Conservation (phyloP, 2,113 vertebrate genomes). For the Callaeas wilsoni region DNA sequence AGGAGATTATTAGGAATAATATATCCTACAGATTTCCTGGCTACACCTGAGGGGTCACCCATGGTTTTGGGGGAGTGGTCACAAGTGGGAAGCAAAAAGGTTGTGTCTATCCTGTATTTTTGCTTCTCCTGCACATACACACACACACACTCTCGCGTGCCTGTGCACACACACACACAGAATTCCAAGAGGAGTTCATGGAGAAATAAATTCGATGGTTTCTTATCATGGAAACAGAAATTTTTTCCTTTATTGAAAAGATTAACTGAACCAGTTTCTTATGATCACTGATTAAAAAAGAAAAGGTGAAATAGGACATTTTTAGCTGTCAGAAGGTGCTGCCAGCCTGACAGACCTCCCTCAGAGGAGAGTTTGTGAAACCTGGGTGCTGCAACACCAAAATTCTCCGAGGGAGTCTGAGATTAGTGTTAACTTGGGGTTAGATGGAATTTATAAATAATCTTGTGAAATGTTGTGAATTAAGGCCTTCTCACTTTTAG, state of each 20-base stretch:
- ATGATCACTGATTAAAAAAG: neutral
- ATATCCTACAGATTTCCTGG: neutral
- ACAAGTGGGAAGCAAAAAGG: neutral
- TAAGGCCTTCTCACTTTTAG: neutral
- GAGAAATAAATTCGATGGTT: neutral
- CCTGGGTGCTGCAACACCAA: neutral
- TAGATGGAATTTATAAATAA: neutral
- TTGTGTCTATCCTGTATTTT: neutral
- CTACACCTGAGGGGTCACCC: neutral
- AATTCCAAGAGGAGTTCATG: neutral
- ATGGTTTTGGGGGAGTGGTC: neutral
- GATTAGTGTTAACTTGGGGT: neutral
- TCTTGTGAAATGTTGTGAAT: neutral
- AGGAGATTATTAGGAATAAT: neutral
- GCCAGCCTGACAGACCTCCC: neutral
- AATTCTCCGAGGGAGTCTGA: neutral
- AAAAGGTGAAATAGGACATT: neutral
- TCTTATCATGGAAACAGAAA: neutral
- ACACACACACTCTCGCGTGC: rapidly evolving
- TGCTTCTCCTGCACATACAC: neutral
- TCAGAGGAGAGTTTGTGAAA: neutral
- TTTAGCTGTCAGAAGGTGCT: neutral
- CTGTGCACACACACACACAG: too few species aligned
- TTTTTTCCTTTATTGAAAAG: neutral
- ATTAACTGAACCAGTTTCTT: neutral